These are phyloP conservation scores for Nasonia giraulti DNA, from an alignment of 1,140 invertebrate species.

Conservation along the genomic window DNA sequence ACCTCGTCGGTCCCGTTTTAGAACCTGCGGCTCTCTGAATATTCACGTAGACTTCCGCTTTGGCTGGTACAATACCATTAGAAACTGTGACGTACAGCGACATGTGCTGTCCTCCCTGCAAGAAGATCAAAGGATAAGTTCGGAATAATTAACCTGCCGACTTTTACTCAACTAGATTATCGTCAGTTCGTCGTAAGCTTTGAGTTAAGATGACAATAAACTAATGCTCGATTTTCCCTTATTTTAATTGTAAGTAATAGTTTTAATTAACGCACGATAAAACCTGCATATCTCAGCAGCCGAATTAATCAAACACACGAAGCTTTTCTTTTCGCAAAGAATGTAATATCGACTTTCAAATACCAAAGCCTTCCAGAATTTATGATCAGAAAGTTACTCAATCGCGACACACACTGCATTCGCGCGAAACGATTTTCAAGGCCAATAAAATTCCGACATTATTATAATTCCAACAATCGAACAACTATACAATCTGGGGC, in stretches of 20 bases:
- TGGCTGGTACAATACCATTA: constrained; percentile 80
- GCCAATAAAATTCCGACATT: no score
- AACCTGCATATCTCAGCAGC: no score
- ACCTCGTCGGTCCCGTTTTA: constrained; percentile 63
- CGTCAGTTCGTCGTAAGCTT: no score
- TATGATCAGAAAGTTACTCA: neutral
- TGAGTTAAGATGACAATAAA: no score
- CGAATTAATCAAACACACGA: neutral
- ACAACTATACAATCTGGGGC: no score
- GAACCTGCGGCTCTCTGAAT: constrained; percentile 70
- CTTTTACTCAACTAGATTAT: no score
- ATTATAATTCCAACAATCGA: no score
- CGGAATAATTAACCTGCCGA: no score
- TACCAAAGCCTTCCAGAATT: neutral
- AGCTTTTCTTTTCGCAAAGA: neutral
- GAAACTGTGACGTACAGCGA: constrained; percentile 82
- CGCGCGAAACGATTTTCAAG: no score
- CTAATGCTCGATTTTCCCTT: no score
- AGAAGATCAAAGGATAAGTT: constrained; percentile 51
- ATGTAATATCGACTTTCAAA: neutral
- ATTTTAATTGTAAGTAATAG: no score
- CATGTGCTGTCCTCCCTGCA: constrained; percentile 81
- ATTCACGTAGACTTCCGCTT: constrained; percentile 82
- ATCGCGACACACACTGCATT: no score
- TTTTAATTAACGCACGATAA: neutral